Base-by-base conservation (phyloP, 2,797 vertebrate genomes). In the Pangasius mekongensis region DNA sequence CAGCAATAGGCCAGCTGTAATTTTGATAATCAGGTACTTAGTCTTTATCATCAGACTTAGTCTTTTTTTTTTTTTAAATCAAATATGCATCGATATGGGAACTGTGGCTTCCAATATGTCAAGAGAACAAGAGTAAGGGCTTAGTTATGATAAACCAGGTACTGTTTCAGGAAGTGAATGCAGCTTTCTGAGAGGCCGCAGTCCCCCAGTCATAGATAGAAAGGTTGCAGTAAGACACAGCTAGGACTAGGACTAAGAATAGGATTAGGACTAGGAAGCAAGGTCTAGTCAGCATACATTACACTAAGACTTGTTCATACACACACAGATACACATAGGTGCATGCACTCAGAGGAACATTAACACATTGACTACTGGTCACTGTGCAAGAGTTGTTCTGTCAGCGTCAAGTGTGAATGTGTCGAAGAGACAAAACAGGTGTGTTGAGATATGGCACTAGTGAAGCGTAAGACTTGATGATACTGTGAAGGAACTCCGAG, bases 1-100 rank as follows among this genome's bases (percentile, higher is more conserved):
- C 91, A 92, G 89, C 89, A 88, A 91, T 91, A 89, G 89, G 91
- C 88, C 89, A 90, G 91, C 86, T 83, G 87, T 87, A 62, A 83
- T 92, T 84, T n/a, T 67, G 87, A 89, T 92, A 89, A 91, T 93
- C 89, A 91, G 95, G 95, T 96, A 95, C 95, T 91, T 5, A 30
- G 39, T 88, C 58, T 89, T 89, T 89, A 84, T 90, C 8, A 84
- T 83, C 76, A 84, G 81, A 87, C 77, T 36, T 71, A 71, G 83
- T 7, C 24, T 47, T 33, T 33, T 78, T 56, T 43, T 69, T 36
- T 20, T 24, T 43, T 56, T 56, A 1, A 5, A 14, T 66, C 24
- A 62, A 64, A 9, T 30, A 62, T 47, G 90, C 83, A 88, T 90
- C 86, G 83, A 81, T 89, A 86, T 81, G 27, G 84, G 39, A 66